Conservation (phyloP, 2,113 vertebrate species). For the Rhagologus leucostigma region DNA sequence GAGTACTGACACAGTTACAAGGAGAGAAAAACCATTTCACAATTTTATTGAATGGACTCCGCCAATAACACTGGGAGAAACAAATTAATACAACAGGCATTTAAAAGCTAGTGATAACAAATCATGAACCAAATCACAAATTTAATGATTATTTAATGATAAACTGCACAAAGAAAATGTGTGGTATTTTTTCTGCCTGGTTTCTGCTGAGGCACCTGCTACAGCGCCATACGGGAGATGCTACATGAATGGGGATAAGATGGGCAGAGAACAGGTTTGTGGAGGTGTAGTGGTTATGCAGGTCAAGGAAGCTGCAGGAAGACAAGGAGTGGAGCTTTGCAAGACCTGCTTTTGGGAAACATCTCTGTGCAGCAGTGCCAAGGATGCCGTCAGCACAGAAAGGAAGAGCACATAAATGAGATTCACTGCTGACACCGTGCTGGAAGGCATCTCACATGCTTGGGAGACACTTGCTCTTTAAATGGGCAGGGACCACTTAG, state of each 20-base stretch:
- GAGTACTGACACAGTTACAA: neutral
- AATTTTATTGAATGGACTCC: neutral
- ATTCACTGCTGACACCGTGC: neutral
- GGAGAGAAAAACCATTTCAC: neutral
- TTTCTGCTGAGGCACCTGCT: neutral
- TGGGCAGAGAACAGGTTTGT: neutral
- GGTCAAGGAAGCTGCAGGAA: neutral
- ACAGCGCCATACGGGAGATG: neutral
- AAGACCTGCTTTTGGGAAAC: neutral
- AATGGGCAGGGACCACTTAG: neutral
- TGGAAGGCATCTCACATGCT: rapidly evolving
- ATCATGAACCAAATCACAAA: neutral
- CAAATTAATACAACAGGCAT: neutral
- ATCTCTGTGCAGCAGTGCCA: neutral
- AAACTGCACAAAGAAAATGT: neutral
- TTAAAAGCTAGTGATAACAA: neutral
- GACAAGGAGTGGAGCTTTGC: neutral
- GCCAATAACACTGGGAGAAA: neutral
- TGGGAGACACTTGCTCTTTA: neutral
- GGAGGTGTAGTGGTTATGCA: neutral
- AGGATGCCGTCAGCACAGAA: neutral
- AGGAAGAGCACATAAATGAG: neutral
- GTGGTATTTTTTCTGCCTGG: neutral
- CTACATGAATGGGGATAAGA: rapidly evolving
- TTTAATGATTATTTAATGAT: neutral